Evolutionary conservation across 2,888 invertebrate species (phyloP), one percentile per base, ranked within the genome.

Genomic region (Cosmia trapezina): DNA sequence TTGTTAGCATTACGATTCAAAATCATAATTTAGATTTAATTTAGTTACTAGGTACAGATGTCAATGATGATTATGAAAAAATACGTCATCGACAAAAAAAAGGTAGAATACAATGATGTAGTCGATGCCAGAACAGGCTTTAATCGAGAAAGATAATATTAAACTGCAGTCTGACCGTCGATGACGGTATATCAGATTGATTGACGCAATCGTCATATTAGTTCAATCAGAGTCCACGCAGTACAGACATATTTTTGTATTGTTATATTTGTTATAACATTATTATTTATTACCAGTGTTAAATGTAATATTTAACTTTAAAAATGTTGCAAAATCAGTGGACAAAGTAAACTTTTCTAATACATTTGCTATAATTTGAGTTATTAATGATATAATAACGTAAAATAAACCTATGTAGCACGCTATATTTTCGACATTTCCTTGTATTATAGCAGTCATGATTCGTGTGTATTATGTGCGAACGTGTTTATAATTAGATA

Each of bases 401-500:
- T 87, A 88, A 88, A 85, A 87, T 82, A 80, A 88, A 84, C 74
- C 59, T 67, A 28, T 28, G 28, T 28, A 70, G 86, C 87, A 88
- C 82, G 83, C 72, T 78, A 86, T 83, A 86, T 84, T 91, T 88
- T 80, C 78, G 79, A 81, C 80, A 85, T 90, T 91, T 91, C 91
- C 90, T 90, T 85, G 83, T 87, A 82, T 76, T 82, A 68, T 63
- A 76, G 70, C 85, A 89, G 89, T 88, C 81, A 78, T 80, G 79
- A 71, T 85, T 77, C 70, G 78, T 73, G 75, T 76, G 85, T 81
- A 85, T 82, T 84, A 86, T 83, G 84, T 76, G 80, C 85, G 84
- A 84, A 86, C 86, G 86, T 87, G 87, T 87, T 60, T 57, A 45
- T 63, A 74, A 72, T 67, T 76, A 69, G 41, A 33, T 65, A 33